A percentile compares a stretch with the other conserved stretches of the same genome.
Conservation (phyloP, 2,888 invertebrate genomes). For the Odontocerum albicorne region DNA sequence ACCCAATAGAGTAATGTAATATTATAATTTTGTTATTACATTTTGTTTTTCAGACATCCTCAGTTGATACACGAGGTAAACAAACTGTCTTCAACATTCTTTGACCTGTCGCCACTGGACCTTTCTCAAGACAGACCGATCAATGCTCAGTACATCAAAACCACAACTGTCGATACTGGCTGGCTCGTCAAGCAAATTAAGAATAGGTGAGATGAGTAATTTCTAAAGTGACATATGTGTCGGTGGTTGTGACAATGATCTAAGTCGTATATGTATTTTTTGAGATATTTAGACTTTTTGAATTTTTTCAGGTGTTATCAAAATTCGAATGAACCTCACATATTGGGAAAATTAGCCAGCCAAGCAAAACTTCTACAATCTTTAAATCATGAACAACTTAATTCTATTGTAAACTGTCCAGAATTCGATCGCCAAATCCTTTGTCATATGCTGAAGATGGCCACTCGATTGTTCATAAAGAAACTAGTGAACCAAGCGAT, state of each 20-base stretch:
- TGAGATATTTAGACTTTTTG: neutral
- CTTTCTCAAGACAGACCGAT: constrained; percentile 61
- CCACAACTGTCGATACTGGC: constrained; percentile 59
- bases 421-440: constrained; percentile 58
- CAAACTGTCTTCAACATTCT: constrained; percentile 62
- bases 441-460: constrained; percentile 52
- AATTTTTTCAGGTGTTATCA: constrained; percentile 47
- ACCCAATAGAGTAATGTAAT: neutral
- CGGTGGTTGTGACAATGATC: too few relatives aligned
- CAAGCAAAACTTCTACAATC: constrained; percentile 47
- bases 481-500: constrained; percentile 47
- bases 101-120: constrained; percentile 65
- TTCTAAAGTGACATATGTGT: too few relatives aligned
- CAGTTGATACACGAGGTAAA: constrained; percentile 63
- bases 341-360: constrained; percentile 46
- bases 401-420: constrained; percentile 51
- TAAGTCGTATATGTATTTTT: constrained; percentile 10
- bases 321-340: constrained; percentile 42
- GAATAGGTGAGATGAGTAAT: constrained; percentile 50
- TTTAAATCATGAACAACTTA: constrained; percentile 47
- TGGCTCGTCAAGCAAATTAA: constrained; percentile 70
- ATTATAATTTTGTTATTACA: neutral
- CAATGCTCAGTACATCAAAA: constrained; percentile 61
- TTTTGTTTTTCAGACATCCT: constrained; percentile 51
- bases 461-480: constrained; percentile 53